Evolutionary conservation across 2,113 vertebrate genomes (phyloP).

Genomic region (Amphiprion percula): DNA sequence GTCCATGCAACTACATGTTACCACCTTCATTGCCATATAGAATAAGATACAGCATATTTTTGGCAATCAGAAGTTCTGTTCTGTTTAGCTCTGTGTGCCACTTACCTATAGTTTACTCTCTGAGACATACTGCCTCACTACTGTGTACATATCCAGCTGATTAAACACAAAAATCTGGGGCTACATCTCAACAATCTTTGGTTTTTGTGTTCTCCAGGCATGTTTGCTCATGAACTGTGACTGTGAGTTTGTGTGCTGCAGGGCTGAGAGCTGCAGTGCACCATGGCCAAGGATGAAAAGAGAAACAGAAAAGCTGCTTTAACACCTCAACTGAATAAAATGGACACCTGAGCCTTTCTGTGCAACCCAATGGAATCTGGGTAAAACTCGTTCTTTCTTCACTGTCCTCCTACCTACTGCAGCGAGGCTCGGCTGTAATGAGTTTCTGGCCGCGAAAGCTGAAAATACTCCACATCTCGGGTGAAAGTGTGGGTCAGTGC

Average conservation of each 20-base stretch:
- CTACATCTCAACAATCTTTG: slow-evolving; percentile 3
- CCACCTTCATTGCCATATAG: background rate
- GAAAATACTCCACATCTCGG: slow-evolving; percentile 3
- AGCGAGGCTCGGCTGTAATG: background rate
- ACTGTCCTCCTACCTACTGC: background rate
- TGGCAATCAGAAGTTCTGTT: no score
- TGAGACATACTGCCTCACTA: background rate
- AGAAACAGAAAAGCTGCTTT: slow-evolving; percentile 5
- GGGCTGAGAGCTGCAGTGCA: background rate
- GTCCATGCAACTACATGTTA: no score
- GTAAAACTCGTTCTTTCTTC: background rate
- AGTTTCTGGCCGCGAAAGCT: slow-evolving; percentile 3
- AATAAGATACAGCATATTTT: background rate
- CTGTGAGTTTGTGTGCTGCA: slow-evolving; percentile 6
- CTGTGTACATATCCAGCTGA: background rate
- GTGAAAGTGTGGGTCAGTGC: slow-evolving; percentile 5
- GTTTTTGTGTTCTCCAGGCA: slow-evolving; percentile 3
- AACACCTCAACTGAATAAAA: slow-evolving; percentile 19
- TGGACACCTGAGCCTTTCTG: background rate
- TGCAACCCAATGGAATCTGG: background rate
- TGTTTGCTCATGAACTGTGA: slow-evolving; percentile 6
- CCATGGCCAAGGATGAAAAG: slow-evolving; percentile 23
- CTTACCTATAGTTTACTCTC: background rate
- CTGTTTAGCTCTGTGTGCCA: background rate
- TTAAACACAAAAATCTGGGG: slow-evolving; percentile 8